phyloP scores from a whole-genome alignment of 2,113 vertebrate genomes.

The Mellivora capensis region DNA sequence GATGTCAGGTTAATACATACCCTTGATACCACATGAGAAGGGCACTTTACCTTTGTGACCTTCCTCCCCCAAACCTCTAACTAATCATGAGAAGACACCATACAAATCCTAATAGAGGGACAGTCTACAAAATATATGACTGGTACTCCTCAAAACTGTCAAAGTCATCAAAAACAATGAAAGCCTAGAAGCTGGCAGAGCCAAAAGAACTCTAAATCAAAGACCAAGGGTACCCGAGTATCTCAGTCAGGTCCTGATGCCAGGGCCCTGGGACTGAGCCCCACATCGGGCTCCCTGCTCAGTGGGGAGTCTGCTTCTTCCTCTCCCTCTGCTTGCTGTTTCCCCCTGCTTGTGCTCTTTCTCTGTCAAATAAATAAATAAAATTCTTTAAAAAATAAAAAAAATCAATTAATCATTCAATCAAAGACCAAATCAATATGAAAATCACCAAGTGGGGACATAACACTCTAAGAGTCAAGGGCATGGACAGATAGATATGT shows the following conservation, averaged over 20 bases:
- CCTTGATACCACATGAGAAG: not conserved
- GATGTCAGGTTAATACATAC: not conserved
- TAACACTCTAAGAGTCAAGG: not conserved
- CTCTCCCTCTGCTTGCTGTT: not conserved
- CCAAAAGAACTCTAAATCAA: not conserved
- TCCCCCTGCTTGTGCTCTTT: not conserved
- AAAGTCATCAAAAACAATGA: not conserved
- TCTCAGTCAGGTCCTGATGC: not conserved
- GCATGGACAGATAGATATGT: not conserved
- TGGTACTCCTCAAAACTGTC: not conserved
- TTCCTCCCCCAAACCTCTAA: not conserved
- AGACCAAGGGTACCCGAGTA: not conserved
- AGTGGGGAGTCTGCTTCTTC: not conserved
- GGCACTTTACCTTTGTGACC: not conserved
- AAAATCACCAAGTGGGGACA: not conserved
- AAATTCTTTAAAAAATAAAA: not conserved
- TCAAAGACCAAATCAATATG: not conserved
- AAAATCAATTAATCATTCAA: too few species aligned
- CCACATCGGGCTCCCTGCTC: not conserved
- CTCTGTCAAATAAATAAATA: not conserved
- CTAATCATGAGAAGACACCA: not conserved
- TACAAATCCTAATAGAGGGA: not conserved
- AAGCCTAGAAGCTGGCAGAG: not conserved
- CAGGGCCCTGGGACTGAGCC: not conserved
- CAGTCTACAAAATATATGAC: not conserved